Base-by-base conservation (phyloP, 2,113 vertebrate genomes). In the Sinocyclocheilus anophthalmus region DNA sequence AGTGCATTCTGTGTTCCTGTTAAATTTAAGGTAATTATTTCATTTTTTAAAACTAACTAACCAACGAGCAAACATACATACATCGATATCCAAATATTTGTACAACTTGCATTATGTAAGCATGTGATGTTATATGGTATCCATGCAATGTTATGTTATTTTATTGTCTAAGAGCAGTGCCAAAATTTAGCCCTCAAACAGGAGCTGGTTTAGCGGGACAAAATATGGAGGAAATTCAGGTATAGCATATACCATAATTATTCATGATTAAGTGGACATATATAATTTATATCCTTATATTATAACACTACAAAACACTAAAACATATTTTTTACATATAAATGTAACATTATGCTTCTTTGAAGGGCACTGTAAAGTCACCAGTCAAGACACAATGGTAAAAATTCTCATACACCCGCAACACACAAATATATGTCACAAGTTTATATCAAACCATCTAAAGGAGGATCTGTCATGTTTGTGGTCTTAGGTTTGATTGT, bases 1-100 rank as follows among this genome's bases (percentile, higher is more conserved):
- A 1, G 85, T 95, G 7, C 75, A 84, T 63, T 18, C 86, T 48
- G 59, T 94, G 50, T 78, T 12, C 5, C 72, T 93, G n/a, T 92
- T 88, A 86, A 55, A 89, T 5, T 57, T 72, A 87, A 92, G 93
- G 94, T 94, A 94, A 90, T 6, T 13, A 0, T 33, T 57, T 12
- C 3, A 39, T 13, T 33, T 75, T 33, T 75, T 45, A 2, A 75
- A 67, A 67, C 63, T 26, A 24, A 65, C 59, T 26, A 5, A 65
- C 63, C 14, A 33, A 26, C 1, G n/a, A 65, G 3, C 6, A 55
- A 55, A 13, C 45, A 55, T 55, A 20, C 55, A 57, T 57, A 57
- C 48, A 50, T 50, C 20, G 20, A 57, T 57, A 57, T 57, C 18
- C 16, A 57, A 57, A 59, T 59, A 18, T 67, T 7, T 33, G 63